A percentile compares a stretch with the other conserved stretches of the same genome.
phyloP scores from a whole-genome alignment of 2,888 invertebrate species.

The Rhaphigaster nebulosa region DNA sequence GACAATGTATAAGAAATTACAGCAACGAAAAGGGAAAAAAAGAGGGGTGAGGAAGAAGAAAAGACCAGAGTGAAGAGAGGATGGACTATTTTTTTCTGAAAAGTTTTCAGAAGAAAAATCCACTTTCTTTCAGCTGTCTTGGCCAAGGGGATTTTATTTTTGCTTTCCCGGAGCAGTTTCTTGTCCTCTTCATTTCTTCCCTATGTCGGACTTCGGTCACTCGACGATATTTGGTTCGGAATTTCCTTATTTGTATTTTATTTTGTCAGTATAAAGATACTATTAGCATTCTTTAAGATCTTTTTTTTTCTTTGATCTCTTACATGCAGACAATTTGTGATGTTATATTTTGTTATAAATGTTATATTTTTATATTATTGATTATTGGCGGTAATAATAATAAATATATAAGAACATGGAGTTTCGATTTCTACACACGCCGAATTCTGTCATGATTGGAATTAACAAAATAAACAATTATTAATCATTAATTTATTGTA shows the following conservation, averaged over 20 bases:
- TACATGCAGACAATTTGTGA: neutral
- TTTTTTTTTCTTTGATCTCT: neutral
- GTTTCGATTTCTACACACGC: too few species aligned
- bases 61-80: neutral
- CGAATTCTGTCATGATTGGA: too few species aligned
- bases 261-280: neutral
- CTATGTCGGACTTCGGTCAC: neutral
- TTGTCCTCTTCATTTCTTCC: neutral
- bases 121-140: neutral
- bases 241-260: neutral
- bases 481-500: too few species aligned
- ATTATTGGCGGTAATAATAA: too few species aligned
- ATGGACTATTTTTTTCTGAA: neutral
- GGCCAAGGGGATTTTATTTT: neutral
- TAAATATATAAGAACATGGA: too few species aligned
- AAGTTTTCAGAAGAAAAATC: conserved; percentile 5
- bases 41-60: neutral
- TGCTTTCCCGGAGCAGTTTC: neutral
- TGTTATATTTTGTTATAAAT: too few species aligned
- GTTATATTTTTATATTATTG: too few species aligned
- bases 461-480: too few species aligned
- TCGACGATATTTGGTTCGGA: neutral
- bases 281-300: neutral
- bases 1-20: neutral
- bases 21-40: neutral